These are phyloP conservation scores for Calcarius ornatus DNA, from an alignment of 2,113 vertebrate species.

Conservation along the genomic window DNA sequence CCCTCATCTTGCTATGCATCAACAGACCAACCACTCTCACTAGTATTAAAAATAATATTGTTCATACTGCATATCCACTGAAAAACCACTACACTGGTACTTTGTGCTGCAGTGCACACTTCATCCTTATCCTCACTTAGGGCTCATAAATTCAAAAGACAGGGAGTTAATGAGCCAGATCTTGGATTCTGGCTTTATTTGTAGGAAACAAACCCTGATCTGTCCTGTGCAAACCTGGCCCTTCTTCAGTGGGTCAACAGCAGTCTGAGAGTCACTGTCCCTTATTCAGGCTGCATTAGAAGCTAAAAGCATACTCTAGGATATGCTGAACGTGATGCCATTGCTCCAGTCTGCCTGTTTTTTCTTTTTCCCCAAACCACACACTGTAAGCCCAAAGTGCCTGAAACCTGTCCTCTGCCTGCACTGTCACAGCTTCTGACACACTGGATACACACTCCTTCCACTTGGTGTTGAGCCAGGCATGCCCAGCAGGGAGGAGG, in stretches of 20 bases:
- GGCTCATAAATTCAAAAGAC: constrained; percentile 5
- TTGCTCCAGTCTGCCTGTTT: not conserved
- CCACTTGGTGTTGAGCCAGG: not conserved
- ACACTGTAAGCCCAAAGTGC: not conserved
- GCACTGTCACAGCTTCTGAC: not conserved
- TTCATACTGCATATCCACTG: not conserved
- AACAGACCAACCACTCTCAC: not conserved
- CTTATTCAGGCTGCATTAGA: not conserved
- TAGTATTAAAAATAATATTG: not conserved
- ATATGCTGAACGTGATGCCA: not conserved
- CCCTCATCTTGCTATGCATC: not conserved
- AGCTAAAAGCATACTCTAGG: not conserved
- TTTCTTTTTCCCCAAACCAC: not conserved
- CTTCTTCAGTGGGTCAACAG: not conserved
- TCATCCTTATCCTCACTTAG: not conserved
- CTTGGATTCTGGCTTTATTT: not conserved
- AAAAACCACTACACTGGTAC: not conserved
- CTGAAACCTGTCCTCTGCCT: not conserved
- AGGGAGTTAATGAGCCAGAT: not conserved
- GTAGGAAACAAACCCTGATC: not conserved
- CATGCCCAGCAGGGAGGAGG: not conserved
- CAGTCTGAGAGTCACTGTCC: not conserved
- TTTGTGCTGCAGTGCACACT: not conserved
- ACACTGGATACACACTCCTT: not conserved
- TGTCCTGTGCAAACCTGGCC: not conserved